Percentiles rank a stretch among this genome's conserved stretches.
These are phyloP conservation scores for Siniperca knerii DNA, from an alignment of 2,113 vertebrate genomes.

Conservation along the genomic window DNA sequence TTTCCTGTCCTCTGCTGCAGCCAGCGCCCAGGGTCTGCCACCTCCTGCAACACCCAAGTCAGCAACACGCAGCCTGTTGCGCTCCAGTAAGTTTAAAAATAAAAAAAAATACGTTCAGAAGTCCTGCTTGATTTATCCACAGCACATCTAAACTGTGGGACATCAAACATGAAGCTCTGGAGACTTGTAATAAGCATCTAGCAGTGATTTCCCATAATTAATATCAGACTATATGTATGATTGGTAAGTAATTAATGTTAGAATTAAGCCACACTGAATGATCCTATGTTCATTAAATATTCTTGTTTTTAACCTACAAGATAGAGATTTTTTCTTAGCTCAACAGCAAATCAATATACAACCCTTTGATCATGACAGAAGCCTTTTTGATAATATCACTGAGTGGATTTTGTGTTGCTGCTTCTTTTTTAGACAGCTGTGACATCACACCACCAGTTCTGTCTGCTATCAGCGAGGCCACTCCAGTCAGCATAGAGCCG, in stretches of 20 bases:
- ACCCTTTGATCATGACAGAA: background rate
- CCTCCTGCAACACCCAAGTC: constrained; percentile 95
- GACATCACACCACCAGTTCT: constrained; percentile 96
- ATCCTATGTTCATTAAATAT: background rate
- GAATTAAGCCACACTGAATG: background rate
- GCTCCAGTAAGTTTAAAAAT: constrained; percentile 90
- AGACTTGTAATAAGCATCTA: background rate
- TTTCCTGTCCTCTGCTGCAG: constrained; percentile 87
- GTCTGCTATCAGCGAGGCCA: constrained; percentile 92
- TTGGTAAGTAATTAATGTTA: background rate
- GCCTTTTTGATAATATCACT: constrained; percentile 5
- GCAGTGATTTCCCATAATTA: background rate
- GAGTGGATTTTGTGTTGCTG: constrained; percentile 36
- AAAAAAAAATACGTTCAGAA: background rate
- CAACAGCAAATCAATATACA: background rate
- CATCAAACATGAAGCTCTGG: background rate
- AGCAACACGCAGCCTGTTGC: constrained; percentile 92
- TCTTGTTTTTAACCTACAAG: background rate
- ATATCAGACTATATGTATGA: background rate
- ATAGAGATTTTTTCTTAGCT: background rate
- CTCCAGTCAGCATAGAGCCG: constrained; percentile 98
- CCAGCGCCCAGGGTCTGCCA: constrained; percentile 85
- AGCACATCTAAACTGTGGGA: background rate
- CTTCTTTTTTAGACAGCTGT: constrained; percentile 87
- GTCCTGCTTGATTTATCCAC: background rate